These are phyloP conservation scores for Drosophila stalkeri DNA, from an alignment of 2,888 invertebrate species.

Conservation along the genomic window DNA sequence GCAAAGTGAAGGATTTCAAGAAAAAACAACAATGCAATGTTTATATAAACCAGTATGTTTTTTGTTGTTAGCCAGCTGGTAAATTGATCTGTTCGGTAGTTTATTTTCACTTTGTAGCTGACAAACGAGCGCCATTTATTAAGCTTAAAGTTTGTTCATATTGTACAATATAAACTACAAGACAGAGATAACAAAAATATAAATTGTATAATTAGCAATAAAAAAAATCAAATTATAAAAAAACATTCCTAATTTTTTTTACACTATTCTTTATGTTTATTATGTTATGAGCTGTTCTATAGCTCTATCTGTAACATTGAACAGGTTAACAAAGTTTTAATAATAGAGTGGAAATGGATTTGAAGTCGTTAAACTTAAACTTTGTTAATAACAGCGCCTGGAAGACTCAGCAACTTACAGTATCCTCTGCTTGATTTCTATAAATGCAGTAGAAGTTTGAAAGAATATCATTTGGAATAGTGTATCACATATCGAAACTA, in stretches of 20 bases:
- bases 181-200: slow-evolving; percentile 40
- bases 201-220: slow-evolving; percentile 66
- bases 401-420: neutral
- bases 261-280: neutral
- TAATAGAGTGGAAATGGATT: neutral
- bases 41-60: slow-evolving; percentile 14
- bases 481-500: slow-evolving; percentile 60
- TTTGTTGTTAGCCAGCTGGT: slow-evolving; percentile 23
- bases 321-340: neutral
- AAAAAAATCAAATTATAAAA: slow-evolving; percentile 58
- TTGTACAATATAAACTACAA: slow-evolving; percentile 65
- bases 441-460: neutral
- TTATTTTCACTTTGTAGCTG: slow-evolving; percentile 10
- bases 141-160: slow-evolving; percentile 57
- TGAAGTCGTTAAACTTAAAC: neutral
- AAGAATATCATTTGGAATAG: slow-evolving; percentile 24
- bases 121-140: slow-evolving; percentile 21
- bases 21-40: neutral
- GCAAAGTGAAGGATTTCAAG: neutral
- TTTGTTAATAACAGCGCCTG: neutral
- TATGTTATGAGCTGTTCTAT: neutral
- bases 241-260: neutral
- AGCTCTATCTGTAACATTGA: neutral
- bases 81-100: slow-evolving; percentile 8
- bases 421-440: neutral